Evolutionary conservation across 2,797 vertebrate genomes (phyloP), one percentile per base, ranked within the genome.

Genomic region (Hirundo rustica): DNA sequence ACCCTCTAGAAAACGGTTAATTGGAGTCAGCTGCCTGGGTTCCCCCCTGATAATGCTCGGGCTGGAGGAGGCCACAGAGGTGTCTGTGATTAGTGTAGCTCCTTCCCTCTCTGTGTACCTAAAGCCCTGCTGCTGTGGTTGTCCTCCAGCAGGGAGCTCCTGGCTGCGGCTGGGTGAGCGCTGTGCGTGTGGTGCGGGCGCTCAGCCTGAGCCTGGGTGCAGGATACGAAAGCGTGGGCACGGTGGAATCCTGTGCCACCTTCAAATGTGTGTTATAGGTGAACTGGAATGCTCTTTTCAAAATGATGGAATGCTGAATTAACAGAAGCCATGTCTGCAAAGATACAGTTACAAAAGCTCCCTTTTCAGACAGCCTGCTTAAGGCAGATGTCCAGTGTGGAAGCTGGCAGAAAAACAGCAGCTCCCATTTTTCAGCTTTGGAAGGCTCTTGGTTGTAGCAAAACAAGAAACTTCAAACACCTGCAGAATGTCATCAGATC

Each of bases 231-330:
- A 79, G 66, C 14, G 4, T 22, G 30, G 80, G 76, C 65, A 53
- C 78, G 67, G 84, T 11, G 40, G 30, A 45, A 20, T 44, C 58
- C 80, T 83, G 47, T 55, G 53, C 91, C 18, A 3, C 60, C 27
- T 2, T 73, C 45, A 61, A 34, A n/a, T 17, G 44, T 29, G 64
- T 86, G 64, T 47, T 84, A 48, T 81, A 93, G 89, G 84, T 90
- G 57, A 96, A 94, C 85, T 97, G 88, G 93, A 97, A 95, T 38
- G 72, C 62, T 88, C 76, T 72, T 68, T 57, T 76, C 70, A 76
- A 81, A 90, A 83, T 48, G 77, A 66, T 50, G 75, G 92, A 81
- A 93, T 36, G 21, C 50, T 57, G 78, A 94, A 74, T 87, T 93
- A 89, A 74, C 40, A 79, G 55, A 80, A 79, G 18, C 54, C 47